Conservation (phyloP, 2,113 vertebrate species). For the Pycnonotus jocosus region DNA sequence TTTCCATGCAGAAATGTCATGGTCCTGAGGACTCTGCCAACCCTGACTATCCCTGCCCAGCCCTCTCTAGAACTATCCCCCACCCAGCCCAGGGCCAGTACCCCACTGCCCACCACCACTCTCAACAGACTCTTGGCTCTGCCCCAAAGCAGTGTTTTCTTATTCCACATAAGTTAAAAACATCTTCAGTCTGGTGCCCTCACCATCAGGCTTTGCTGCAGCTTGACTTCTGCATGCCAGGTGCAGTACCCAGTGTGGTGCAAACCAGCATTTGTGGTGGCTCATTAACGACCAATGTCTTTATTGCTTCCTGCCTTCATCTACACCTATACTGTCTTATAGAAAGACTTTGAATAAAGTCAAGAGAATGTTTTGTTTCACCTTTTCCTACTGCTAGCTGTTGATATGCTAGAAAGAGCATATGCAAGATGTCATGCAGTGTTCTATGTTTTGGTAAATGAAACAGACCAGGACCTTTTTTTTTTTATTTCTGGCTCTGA, state of each 20-base stretch:
- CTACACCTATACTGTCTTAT: neutral
- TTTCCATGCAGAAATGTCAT: neutral
- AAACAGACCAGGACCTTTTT: neutral
- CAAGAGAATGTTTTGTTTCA: neutral
- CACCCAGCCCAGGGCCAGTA: neutral
- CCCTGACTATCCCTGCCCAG: neutral
- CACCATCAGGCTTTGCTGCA: neutral
- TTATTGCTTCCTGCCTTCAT: neutral
- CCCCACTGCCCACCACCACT: rapidly evolving
- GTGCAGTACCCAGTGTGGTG: neutral
- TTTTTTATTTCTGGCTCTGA: neutral
- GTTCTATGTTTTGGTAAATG: neutral
- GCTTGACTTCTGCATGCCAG: rapidly evolving
- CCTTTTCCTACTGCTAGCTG: neutral
- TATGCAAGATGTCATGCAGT: neutral
- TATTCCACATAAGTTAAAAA: neutral
- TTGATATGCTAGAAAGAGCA: neutral
- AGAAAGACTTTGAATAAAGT: neutral
- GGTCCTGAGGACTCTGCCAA: neutral
- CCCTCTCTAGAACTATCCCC: rapidly evolving
- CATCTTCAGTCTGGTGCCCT: neutral
- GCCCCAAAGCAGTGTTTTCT: neutral
- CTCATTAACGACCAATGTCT: neutral
- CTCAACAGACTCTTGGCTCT: neutral
- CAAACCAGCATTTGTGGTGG: neutral